These are phyloP conservation scores for Heliconius sara DNA, from an alignment of 2,888 invertebrate species.

Conservation along the genomic window DNA sequence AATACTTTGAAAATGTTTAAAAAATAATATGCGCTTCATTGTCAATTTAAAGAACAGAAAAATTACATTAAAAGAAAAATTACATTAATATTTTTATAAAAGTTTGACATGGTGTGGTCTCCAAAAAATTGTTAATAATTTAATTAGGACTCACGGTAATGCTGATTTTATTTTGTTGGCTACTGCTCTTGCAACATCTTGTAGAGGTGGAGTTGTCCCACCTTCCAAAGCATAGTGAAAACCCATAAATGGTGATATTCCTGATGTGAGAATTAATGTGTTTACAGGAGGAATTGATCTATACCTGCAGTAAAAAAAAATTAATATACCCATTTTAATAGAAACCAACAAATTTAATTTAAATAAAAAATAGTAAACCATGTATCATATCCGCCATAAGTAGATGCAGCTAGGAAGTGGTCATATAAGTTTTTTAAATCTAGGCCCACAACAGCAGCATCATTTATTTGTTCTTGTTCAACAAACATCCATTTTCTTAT, in stretches of 20 bases:
- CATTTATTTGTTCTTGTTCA: conserved; percentile 89
- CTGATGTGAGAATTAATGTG: conserved; percentile 89
- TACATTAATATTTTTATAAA: no score
- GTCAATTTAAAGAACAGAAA: no score
- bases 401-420: conserved; percentile 91
- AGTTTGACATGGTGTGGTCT: no score
- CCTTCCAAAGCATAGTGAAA: conserved; percentile 97
- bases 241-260: conserved; percentile 92
- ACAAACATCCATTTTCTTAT: conserved; percentile 95
- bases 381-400: conserved; percentile 89
- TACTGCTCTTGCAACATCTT: conserved; percentile 96
- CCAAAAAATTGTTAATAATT: neutral
- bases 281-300: conserved; percentile 90
- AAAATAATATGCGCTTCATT: neutral
- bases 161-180: conserved; percentile 93
- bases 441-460: conserved; percentile 90
- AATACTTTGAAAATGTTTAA: no score
- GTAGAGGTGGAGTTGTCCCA: conserved; percentile 89
- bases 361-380: conserved; percentile 57
- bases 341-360: neutral
- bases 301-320: conserved; percentile 72
- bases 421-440: conserved; percentile 91
- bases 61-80: no score
- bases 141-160: conserved; percentile 86
- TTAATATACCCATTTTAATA: neutral